Conservation (phyloP, 2,888 invertebrate genomes). For the Drosophila falleni region DNA sequence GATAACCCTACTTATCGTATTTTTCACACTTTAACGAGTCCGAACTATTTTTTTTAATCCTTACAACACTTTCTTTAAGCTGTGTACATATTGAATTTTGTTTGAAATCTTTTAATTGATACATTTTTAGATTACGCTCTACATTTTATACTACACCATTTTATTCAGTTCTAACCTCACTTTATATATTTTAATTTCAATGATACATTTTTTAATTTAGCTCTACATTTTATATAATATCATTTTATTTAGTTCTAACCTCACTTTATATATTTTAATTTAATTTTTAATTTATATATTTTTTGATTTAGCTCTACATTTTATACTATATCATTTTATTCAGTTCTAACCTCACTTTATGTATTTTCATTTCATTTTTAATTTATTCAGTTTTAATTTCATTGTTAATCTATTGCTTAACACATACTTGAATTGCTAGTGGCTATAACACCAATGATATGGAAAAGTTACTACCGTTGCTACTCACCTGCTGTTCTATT, state of each 20-base stretch:
- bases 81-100: too few species aligned
- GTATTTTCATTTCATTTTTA: slow-evolving; percentile 18
- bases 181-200: slow-evolving; percentile 20
- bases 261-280: too few species aligned
- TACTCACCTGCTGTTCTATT: slow-evolving; percentile 62
- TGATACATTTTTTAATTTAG: too few species aligned
- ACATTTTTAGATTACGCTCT: too few species aligned
- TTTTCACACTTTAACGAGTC: slow-evolving; percentile 1
- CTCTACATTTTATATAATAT: too few species aligned
- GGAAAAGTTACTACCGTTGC: slow-evolving; percentile 62
- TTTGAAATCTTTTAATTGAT: too few species aligned
- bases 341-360: slow-evolving; percentile 20
- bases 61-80: background rate
- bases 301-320: too few species aligned
- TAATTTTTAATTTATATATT: background rate
- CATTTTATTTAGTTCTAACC: too few species aligned
- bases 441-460: slow-evolving; percentile 72
- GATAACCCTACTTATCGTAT: slow-evolving; percentile 2
- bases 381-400: too few species aligned
- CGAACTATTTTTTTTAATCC: slow-evolving; percentile 4
- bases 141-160: background rate
- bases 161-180: slow-evolving; percentile 12
- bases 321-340: background rate
- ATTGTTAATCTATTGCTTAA: slow-evolving; percentile 34
- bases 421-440: slow-evolving; percentile 49